Base-by-base conservation (phyloP, 2,113 vertebrate genomes). In the Chelonoidis abingdonii region DNA sequence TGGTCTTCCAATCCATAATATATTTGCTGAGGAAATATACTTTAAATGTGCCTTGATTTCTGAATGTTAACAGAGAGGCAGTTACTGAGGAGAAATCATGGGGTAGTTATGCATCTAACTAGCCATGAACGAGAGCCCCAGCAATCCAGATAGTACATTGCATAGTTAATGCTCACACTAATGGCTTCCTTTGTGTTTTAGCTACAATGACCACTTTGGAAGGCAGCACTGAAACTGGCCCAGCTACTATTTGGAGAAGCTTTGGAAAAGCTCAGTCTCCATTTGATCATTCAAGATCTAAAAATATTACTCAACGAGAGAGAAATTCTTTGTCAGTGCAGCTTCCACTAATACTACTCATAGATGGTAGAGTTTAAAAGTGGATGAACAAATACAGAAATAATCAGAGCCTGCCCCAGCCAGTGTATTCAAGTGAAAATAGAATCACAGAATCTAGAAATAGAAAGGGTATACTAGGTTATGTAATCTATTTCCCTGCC, bases 311-410 rank as follows among this genome's bases (percentile, higher is more conserved):
- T 89, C 14, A 12, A 59, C 10, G 3, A 75, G 57, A 75, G 44
- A 86, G 10, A 4, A n/a, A 83, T 91, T 83, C 52, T 87, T 54
- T 80, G 76, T 75, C 3, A 3, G 24, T 7, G 14, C 8, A n/a
- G 10, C 87, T 97, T 95, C 59, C 0, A 0, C 87, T 94, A 69
- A 79, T 44, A 75, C 41, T 76, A 44, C 4, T 81, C 56, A 81
- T 83, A 94, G 44, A 89, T 76, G 47, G 83, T 52, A 85, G 54
- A 87, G 90, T 76, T 84, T 76, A 92, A 95, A 97, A 94, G 4
- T 44, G 83, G 25, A 81, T n/a, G n/a, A 84, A 9, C 5, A 92
- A 89, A 90, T 87, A 13, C 1, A 88, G 84, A 92, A 81, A 90
- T 82, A 4, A 92, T 83, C 50, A 83, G 21, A 89, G 82, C n/a